Evolutionary conservation across 2,888 invertebrate species (phyloP).

Genomic region (Synergus umbraculus): DNA sequence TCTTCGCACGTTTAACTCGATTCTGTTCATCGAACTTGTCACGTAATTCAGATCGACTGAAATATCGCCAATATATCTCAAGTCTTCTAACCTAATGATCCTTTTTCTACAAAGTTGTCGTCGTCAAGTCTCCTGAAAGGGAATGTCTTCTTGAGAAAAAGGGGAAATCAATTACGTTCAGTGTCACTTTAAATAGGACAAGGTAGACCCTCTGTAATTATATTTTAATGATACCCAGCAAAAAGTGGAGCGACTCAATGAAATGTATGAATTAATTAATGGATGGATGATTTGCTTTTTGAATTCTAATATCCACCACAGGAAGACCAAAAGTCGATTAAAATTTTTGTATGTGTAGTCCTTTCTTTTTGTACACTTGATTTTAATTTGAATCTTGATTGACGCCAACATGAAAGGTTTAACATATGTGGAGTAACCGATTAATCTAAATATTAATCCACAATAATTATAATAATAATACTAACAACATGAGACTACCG

Average conservation of each 20-base stretch:
- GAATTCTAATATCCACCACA: no score
- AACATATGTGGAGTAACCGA: constrained; percentile 26
- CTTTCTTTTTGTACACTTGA: background rate
- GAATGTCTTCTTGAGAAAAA: constrained; percentile 9
- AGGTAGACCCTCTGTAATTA: background rate
- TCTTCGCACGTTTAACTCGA: constrained; percentile 34
- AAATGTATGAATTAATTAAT: background rate
- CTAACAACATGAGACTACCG: constrained; percentile 5
- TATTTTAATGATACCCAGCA: background rate
- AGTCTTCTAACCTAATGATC: constrained; percentile 28
- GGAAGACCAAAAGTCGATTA: background rate
- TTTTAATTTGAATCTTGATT: constrained; percentile 14
- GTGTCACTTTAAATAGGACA: constrained; percentile 6
- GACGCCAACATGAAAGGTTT: constrained; percentile 53
- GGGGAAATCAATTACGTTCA: background rate
- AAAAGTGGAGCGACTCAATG: background rate
- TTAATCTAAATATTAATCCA: background rate
- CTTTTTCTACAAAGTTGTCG: constrained; percentile 8
- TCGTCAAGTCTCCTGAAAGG: constrained; percentile 1
- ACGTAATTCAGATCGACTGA: constrained; percentile 28
- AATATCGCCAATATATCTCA: constrained; percentile 28
- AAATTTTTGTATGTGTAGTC: background rate
- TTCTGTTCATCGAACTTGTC: constrained; percentile 33
- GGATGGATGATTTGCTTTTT: no score
- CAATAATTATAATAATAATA: constrained; percentile 27